Percentiles rank a stretch among this genome's conserved stretches.
Conservation (phyloP, 2,888 invertebrate species). For the Lithodes maja region DNA sequence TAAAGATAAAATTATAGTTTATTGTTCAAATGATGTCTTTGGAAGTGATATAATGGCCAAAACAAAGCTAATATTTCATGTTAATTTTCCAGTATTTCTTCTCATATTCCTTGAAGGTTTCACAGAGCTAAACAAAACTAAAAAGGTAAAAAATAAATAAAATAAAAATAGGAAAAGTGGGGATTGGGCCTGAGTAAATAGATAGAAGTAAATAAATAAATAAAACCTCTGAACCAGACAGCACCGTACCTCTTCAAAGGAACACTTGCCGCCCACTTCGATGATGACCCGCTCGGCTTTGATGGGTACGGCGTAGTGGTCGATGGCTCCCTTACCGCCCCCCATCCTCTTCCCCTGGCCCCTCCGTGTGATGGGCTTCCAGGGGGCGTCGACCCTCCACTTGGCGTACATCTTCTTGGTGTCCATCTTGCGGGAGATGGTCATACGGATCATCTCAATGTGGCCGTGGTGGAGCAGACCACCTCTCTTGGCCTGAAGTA, state of each 20-base stretch:
- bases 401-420: conserved; percentile 90
- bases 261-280: conserved; percentile 93
- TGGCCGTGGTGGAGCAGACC: conserved; percentile 88
- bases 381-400: conserved; percentile 96
- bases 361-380: conserved; percentile 93
- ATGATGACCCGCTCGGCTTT: conserved; percentile 92
- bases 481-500: conserved; percentile 81
- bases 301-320: conserved; percentile 96
- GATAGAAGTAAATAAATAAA: too few species aligned
- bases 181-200: too few species aligned
- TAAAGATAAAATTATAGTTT: too few species aligned
- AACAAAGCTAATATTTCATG: too few species aligned
- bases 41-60: too few species aligned
- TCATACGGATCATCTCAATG: conserved; percentile 90
- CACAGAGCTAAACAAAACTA: too few species aligned
- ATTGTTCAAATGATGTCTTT: too few species aligned
- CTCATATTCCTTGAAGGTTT: too few species aligned
- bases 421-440: conserved; percentile 86
- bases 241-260: conserved; percentile 83
- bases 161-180: too few species aligned
- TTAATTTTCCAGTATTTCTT: too few species aligned
- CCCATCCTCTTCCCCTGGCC: conserved; percentile 95
- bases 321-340: conserved; percentile 95
- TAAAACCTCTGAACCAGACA: too few species aligned
- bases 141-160: too few species aligned